These are phyloP conservation scores for Ophiothrix spiculata DNA, from an alignment of 35 echinoderm and acorn worm species.

Conservation along the genomic window DNA sequence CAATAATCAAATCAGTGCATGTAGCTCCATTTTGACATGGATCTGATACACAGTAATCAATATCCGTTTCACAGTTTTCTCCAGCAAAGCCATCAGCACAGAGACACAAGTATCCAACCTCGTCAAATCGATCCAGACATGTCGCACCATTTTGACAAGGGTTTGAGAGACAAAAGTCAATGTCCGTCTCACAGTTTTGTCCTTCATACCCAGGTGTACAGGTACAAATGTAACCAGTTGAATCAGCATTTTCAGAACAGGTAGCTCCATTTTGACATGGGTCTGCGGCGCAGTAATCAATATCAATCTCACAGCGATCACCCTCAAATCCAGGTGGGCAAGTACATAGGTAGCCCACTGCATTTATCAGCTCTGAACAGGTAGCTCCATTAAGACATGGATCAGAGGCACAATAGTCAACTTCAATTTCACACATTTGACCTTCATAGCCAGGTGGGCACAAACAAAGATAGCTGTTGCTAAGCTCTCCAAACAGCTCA, in stretches of 20 bases:
- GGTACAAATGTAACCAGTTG: background rate
- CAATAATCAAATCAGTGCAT: conserved; percentile 8
- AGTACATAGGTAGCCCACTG: conserved; percentile 32
- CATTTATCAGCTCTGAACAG: conserved; percentile 28
- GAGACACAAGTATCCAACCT: conserved; percentile 27
- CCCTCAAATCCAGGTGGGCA: conserved; percentile 60
- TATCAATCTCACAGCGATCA: conserved; percentile 37
- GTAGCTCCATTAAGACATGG: conserved; percentile 78
- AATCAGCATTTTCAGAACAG: conserved; percentile 6
- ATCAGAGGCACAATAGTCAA: no score
- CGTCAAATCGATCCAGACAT: conserved; percentile 25
- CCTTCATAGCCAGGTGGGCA: no score
- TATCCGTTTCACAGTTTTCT: conserved; percentile 38
- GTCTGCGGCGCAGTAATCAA: background rate
- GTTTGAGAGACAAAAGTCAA: no score
- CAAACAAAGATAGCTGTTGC: no score
- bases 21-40: conserved; percentile 36
- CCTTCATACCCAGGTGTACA: conserved; percentile 30
- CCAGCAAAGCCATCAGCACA: conserved; percentile 61
- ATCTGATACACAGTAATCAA: background rate
- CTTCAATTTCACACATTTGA: no score
- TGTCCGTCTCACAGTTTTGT: conserved; percentile 28
- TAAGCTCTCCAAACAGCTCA: no score
- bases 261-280: conserved; percentile 36
- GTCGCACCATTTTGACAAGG: conserved; percentile 79